Base-by-base conservation (phyloP, 1,140 invertebrate genomes). In the Neotoxoptera formosana region DNA sequence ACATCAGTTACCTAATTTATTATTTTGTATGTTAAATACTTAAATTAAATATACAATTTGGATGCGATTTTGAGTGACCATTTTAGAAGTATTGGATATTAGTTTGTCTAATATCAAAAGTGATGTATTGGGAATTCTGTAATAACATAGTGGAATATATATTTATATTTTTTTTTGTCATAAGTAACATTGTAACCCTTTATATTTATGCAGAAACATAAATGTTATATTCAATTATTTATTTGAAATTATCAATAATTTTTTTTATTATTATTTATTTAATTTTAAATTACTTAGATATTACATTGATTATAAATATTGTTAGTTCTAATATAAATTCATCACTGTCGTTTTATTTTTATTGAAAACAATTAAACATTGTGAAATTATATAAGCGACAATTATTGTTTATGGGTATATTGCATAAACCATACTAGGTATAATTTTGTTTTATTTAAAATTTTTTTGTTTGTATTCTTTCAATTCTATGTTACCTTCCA, bases 1-100 rank as follows among this genome's bases (percentile, higher is more conserved):
- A 67, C 53, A 45, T 67, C 14, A 90, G 56, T 90, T 90, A 90
- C 89, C 89, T 67, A 90, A 60, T 90, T 90, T 67, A 41, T 90
- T 67, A 67, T 90, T 34, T 88, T 60, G 7, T 90, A 9, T 45
- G 36, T 90, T 67, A 45, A 45, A 30, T 67, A 56, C 21, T 89
- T 45, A 88, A 88, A 88, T 23, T 60, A 90, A 90, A 45, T 90
- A 45, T n/a, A 25, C n/a, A 3, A 67, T 67, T 90, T 90, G 21
- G 53, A 90, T 90, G 67, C 36, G 53, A 90, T 90, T 90, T 90
- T 90, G 53, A 90, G 23, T 67, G 17, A 67, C 45, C 41, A 14
- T 60, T 41, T 56, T 56, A 90, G 48, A 36, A 89, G 20, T 53
- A 51, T 30, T 45, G 60, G 1, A 76, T 34, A 56, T 87, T n/a